Conservation (phyloP, 2,888 invertebrate species). For the Clanis bilineata region DNA sequence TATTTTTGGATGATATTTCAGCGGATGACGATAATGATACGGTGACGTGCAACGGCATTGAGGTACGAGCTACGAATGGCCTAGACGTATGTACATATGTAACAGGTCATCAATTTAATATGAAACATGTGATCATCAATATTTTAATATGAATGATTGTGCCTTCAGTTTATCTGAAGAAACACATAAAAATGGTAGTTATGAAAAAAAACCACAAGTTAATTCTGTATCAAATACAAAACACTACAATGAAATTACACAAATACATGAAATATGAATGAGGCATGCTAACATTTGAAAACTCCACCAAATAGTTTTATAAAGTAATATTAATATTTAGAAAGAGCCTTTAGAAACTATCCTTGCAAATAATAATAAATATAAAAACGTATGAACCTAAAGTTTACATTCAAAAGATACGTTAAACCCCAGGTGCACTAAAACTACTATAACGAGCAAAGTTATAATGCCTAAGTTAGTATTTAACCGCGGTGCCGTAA, state of each 20-base stretch:
- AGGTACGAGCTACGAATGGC: background rate
- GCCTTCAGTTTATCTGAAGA: background rate
- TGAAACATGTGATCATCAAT: background rate
- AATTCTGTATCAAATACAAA: too few species aligned
- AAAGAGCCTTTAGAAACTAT: background rate
- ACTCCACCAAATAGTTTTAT: too few species aligned
- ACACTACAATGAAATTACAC: too few species aligned
- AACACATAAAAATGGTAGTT: too few species aligned
- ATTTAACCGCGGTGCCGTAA: slow-evolving; percentile 32
- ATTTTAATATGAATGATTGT: background rate
- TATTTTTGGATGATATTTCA: slow-evolving; percentile 26
- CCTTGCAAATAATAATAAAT: too few species aligned
- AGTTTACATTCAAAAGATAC: background rate
- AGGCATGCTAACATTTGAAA: too few species aligned
- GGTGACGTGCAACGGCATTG: background rate
- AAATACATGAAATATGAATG: too few species aligned
- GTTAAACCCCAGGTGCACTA: slow-evolving; percentile 34
- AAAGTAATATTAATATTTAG: too few species aligned
- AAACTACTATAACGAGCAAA: slow-evolving; percentile 38
- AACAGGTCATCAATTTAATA: background rate
- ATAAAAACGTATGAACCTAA: background rate
- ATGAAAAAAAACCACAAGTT: too few species aligned
- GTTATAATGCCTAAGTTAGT: slow-evolving; percentile 38
- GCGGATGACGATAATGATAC: background rate
- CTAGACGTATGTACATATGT: background rate